Evolutionary conservation across 2,797 vertebrate genomes (phyloP), one percentile per base, ranked within the genome.

Genomic region (Acipenser ruthenus): DNA sequence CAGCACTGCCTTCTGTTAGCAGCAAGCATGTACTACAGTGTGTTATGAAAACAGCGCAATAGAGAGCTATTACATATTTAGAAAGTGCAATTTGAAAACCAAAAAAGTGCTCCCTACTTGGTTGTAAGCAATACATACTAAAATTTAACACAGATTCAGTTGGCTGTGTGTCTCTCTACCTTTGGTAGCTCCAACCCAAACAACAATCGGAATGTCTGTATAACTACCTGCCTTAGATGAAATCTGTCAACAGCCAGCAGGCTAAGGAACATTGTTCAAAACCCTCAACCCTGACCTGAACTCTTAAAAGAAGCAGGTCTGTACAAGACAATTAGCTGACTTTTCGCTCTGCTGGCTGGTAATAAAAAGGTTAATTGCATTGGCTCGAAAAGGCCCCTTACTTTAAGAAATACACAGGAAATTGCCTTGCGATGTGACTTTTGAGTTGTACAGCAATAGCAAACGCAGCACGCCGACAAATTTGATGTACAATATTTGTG

Each of bases 281-380:
- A 58, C 55, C 55, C 55, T 58, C 6, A 11, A 7, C 55, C 55
- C 55, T 37, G 23, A 37, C 23, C 23, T 37, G 13, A 58, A 58
- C 55, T 13, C 55, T 58, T 6, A 58, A 13, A 58, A 10, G 55
- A 58, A 58, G 55, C 12, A n/a, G 12, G 13, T 6, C 6, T 12
- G 10, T 58, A n/a, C 55, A 60, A 18, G 3, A 3, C 68, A 51
- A 58, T 69, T 73, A 77, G 79, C 73, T 65, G 77, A 81, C 80
- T 76, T 49, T 37, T 65, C 72, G 69, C 79, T 76, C 71, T 70
- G 72, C 75, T 78, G 83, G 80, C 82, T 77, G 82, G 80, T 80
- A 83, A 85, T 88, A 79, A 86, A 88, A 83, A 86, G 86, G 87
- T 89, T 89, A 90, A 89, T 87, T 86, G 83, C 77, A 37, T 77